phyloP scores from a whole-genome alignment of 2,113 vertebrate genomes.

The Phrynosoma blainvillii region DNA sequence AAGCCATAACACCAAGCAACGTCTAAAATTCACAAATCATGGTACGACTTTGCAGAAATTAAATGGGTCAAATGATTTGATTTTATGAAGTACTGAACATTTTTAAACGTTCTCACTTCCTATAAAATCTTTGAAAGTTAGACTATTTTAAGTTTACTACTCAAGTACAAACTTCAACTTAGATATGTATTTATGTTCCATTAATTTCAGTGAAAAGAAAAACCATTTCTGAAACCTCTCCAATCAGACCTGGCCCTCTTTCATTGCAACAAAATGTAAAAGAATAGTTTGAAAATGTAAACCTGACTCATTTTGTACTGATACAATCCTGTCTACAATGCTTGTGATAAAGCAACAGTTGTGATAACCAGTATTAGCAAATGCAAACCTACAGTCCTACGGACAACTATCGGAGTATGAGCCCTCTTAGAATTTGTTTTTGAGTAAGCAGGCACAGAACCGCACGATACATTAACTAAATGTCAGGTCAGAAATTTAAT shows the following conservation, averaged over 20 bases:
- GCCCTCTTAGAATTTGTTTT: not conserved
- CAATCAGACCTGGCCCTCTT: not conserved
- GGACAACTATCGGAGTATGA: not conserved
- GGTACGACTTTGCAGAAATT: not conserved
- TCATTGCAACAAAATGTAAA: not conserved
- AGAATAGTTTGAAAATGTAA: not conserved
- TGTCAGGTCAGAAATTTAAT: not conserved
- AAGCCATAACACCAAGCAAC: not conserved
- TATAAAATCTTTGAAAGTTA: not conserved
- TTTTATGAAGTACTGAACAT: rapidly evolving
- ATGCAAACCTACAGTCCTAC: not conserved
- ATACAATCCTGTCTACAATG: not conserved
- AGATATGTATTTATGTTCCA: not conserved
- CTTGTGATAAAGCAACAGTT: not conserved
- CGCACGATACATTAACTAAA: not conserved
- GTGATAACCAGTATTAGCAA: not conserved
- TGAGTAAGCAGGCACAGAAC: not conserved
- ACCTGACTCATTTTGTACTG: not conserved
- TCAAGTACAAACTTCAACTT: not conserved
- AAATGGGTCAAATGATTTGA: not conserved
- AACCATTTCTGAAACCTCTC: not conserved
- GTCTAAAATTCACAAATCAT: not conserved
- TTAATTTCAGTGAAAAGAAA: constrained; percentile 4
- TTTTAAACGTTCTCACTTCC: not conserved
- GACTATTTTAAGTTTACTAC: not conserved